Evolutionary conservation across 35 echinoderm and acorn worm genomes (phyloP), one percentile per base, ranked within the genome.

Genomic region (Lytechinus variegatus): DNA sequence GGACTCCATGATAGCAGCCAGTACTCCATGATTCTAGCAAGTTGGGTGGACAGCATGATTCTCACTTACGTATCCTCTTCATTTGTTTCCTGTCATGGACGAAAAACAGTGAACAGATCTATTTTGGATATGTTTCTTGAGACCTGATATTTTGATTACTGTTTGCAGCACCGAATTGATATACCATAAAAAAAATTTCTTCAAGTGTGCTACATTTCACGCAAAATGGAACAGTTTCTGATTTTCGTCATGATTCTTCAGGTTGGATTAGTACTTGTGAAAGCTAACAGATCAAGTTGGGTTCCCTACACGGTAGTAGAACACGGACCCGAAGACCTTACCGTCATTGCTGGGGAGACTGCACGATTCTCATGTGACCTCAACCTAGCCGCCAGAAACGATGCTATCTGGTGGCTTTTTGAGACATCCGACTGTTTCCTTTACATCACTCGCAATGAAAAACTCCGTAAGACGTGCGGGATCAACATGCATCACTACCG

Each of bases 401-500:
- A 93, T 24, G 92, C 53, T 10, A 93, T 93, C 13, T 93, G 92
- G 92, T 93, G 92, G 92, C 92, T 93, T 54, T 93, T 93, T 24
- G 92, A 93, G 54, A 53, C 54, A 9, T 28, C n/a, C 9, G 54
- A 54, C 2, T 93, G 92, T 54, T 93, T 93, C 54, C 92, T 93
- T 19, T 93, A 93, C 92, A 93, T 93, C 10, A 56, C 92, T 56
- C 92, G 92, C 10, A 93, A 93, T 54, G 92, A 57, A 10, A 28
- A 55, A 93, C 92, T 57, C 13, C 92, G 92, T 4, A 33, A 19
- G 13, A 93, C 92, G 4, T 93, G 92, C 57, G 92, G 92, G 9
- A 93, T 93, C 8, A 93, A 93, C 54, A 93, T 93, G 52, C 28
- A 93, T 54, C 92, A 93, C 92, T 93, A 93, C 54, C 52, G 54